Evolutionary conservation across 2,113 vertebrate genomes (phyloP).

Genomic region (Neodontobutis hainanensis): DNA sequence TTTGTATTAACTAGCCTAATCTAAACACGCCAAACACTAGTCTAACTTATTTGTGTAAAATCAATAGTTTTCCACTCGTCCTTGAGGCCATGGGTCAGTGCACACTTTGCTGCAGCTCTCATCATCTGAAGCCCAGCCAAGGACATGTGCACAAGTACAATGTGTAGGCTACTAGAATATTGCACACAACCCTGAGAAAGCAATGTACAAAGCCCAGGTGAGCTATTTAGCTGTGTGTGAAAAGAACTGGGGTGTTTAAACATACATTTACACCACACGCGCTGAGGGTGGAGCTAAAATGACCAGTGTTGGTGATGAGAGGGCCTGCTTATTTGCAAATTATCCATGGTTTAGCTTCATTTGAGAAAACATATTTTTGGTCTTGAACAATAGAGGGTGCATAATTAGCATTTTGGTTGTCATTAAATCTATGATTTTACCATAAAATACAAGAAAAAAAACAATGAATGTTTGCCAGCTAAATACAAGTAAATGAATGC

Average conservation of each 20-base stretch:
- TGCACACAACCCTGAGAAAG: constrained; percentile 12
- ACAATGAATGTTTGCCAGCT: too few species aligned
- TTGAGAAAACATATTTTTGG: constrained; percentile 11
- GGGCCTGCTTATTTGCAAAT: constrained; percentile 19
- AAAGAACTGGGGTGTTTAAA: constrained; percentile 27
- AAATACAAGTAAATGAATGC: too few species aligned
- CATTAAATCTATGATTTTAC: too few species aligned
- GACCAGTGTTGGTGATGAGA: neutral
- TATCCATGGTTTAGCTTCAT: constrained; percentile 14
- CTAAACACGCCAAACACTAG: neutral
- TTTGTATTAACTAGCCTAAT: neutral
- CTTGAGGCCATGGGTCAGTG: constrained; percentile 50
- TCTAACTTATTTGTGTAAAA: constrained; percentile 14
- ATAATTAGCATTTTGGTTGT: too few species aligned
- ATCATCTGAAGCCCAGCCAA: constrained; percentile 44
- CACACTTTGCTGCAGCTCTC: constrained; percentile 41
- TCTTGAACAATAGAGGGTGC: too few species aligned
- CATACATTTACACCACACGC: constrained; percentile 25
- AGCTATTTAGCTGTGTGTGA: constrained; percentile 11
- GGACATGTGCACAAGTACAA: constrained; percentile 37
- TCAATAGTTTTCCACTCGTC: constrained; percentile 52
- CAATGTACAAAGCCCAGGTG: neutral
- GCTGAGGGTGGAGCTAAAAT: constrained; percentile 15
- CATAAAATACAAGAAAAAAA: too few species aligned
- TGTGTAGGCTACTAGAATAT: neutral